Base-by-base conservation (phyloP, 92 coral and sea anemone genomes). In the Epizoanthus rinbou region DNA sequence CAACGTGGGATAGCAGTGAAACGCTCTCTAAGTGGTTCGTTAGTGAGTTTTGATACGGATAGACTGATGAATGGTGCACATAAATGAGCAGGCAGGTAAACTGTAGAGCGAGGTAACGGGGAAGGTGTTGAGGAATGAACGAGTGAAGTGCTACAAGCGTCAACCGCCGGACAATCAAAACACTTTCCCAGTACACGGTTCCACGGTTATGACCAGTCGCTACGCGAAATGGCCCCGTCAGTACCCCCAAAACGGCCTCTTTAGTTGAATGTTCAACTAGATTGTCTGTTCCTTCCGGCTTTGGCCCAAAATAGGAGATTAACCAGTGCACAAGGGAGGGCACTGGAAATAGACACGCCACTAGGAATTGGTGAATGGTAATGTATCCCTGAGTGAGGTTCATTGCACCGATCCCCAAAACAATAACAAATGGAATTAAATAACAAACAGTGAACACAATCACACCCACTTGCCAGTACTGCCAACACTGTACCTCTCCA, bases 121-220 rank as follows among this genome's bases (percentile, higher is more conserved):
- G 39, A 19, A 81, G 64, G 11, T 73, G 75, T 16, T 68, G 60
- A 19, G 80, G 19, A 21, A 85, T 16, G 67, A 85, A 85, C 7
- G 72, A 65, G 57, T 67, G 75, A 3, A 78, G 65, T 22, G 75
- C 54, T 35, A 54, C 60, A 14, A 85, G 69, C 23, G 43, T 25
- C 17, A 85, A 66, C 47, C 88, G 79, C 21, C 88, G 84, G 16
- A 79, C 88, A 18, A 79, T 79, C 76, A 85, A 14, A 24, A 78
- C 69, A 31, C 88, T 85, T 58, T 85, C 76, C 88, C 88, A 85
- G 57, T 85, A 85, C 14, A 85, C 33, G 5, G 88, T 66, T 37
- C 88, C 88, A 23, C 33, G 21, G 15, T 79, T 31, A 8, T 50
- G 33, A 43, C 35, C 62, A 21, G 21, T 22, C 57, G 59, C 72